phyloP scores from a whole-genome alignment of 2,113 vertebrate genomes.

The Rutilus rutilus region DNA sequence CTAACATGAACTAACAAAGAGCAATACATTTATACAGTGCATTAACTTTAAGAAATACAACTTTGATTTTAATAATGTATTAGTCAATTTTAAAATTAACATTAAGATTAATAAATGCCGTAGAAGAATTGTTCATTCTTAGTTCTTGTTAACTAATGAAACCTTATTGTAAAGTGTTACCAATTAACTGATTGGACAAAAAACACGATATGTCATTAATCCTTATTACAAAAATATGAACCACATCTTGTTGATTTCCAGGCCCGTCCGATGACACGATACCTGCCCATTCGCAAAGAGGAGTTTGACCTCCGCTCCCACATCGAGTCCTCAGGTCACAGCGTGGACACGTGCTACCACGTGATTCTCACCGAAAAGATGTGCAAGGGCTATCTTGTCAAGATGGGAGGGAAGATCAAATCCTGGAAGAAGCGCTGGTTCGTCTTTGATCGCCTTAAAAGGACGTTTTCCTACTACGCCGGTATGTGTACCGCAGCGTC shows the following conservation, averaged over 20 bases:
- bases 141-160: too few relatives aligned
- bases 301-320: constrained; percentile 95
- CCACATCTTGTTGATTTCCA: constrained; percentile 50
- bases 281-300: constrained; percentile 95
- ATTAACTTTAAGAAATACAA: too few relatives aligned
- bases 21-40: too few relatives aligned
- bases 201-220: background rate
- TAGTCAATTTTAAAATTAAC: too few relatives aligned
- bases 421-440: constrained; percentile 99
- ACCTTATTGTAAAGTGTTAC: too few relatives aligned
- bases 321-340: constrained; percentile 92
- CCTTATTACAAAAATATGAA: background rate
- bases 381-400: constrained; percentile 95
- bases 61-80: too few relatives aligned
- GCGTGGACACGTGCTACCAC: constrained; percentile 90
- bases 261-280: constrained; percentile 94
- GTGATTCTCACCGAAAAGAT: constrained; percentile 92
- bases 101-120: too few relatives aligned
- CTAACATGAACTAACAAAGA: too few relatives aligned
- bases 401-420: constrained; percentile 99
- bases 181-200: background rate
- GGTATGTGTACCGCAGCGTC: constrained; percentile 74
- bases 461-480: constrained; percentile 92
- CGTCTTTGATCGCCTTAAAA: constrained; percentile 95
- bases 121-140: too few relatives aligned